Conservation (phyloP, 2,113 vertebrate species). For the Meriones unguiculatus region DNA sequence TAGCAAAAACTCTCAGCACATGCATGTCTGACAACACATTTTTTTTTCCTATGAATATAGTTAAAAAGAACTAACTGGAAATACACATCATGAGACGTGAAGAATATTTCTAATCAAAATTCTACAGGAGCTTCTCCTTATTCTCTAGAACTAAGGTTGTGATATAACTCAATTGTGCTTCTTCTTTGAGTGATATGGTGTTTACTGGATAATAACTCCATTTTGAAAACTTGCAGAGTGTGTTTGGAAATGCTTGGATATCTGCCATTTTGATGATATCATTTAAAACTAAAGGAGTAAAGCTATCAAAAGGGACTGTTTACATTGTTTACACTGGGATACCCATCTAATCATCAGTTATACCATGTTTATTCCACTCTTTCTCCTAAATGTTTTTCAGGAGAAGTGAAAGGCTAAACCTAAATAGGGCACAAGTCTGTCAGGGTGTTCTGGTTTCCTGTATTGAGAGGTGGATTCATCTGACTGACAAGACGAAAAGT, state of each 20-base stretch:
- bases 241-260: not conserved
- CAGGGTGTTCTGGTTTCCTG: too few species aligned
- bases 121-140: not conserved
- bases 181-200: not conserved
- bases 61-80: not conserved
- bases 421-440: not conserved
- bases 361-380: not conserved
- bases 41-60: not conserved
- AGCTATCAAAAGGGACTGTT: not conserved
- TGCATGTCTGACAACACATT: not conserved
- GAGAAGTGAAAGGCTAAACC: not conserved
- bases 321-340: not conserved
- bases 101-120: not conserved
- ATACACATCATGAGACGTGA: not conserved
- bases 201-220: not conserved
- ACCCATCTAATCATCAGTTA: not conserved
- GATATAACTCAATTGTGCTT: not conserved
- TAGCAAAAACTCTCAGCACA: not conserved
- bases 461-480: not conserved
- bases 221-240: not conserved
- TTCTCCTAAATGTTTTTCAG: not conserved
- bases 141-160: conserved; percentile 1
- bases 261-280: not conserved
- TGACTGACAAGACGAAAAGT: not conserved
- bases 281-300: not conserved